A percentile compares a stretch with the other conserved stretches of the same genome.
Conservation (phyloP, 1,140 invertebrate genomes). For the Nebria ingens region DNA sequence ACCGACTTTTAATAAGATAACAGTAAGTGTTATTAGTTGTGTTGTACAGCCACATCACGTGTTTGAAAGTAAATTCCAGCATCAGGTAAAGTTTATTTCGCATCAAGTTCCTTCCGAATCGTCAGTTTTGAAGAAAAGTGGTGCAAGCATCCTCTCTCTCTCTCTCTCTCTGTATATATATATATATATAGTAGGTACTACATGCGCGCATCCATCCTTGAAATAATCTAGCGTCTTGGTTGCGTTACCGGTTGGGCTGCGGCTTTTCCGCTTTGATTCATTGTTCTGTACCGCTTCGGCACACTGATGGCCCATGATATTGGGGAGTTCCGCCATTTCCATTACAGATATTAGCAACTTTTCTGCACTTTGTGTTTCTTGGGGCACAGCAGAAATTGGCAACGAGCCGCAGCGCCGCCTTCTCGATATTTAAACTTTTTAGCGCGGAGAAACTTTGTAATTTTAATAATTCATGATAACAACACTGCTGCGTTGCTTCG, state of each 20-base stretch:
- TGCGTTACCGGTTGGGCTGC: conserved; percentile 1
- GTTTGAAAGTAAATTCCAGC: background rate
- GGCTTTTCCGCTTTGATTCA: conserved; percentile 14
- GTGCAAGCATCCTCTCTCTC: conserved; percentile 13
- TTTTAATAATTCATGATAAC: conserved; percentile 15
- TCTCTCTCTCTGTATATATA: too few relatives aligned
- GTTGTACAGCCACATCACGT: background rate
- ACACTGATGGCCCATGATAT: conserved; percentile 13
- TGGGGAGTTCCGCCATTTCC: conserved; percentile 11
- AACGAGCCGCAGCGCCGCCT: background rate
- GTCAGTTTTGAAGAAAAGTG: too few relatives aligned
- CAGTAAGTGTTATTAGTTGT: background rate
- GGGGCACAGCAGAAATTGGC: conserved; percentile 7
- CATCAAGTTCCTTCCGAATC: conserved; percentile 15
- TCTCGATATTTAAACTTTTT: conserved; percentile 12
- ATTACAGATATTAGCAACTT: conserved; percentile 15
- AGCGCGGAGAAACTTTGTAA: conserved; percentile 15
- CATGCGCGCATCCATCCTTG: conserved; percentile 15
- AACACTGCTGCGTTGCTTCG: background rate
- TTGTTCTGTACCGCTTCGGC: conserved; percentile 9
- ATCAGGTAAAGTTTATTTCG: too few relatives aligned
- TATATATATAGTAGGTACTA: too few relatives aligned
- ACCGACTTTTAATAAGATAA: background rate
- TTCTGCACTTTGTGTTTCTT: background rate
- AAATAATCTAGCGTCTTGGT: conserved; percentile 16